A percentile compares a stretch with the other conserved stretches of the same genome.
phyloP scores from a whole-genome alignment of 2,888 invertebrate species.

The Pecten maximus region DNA sequence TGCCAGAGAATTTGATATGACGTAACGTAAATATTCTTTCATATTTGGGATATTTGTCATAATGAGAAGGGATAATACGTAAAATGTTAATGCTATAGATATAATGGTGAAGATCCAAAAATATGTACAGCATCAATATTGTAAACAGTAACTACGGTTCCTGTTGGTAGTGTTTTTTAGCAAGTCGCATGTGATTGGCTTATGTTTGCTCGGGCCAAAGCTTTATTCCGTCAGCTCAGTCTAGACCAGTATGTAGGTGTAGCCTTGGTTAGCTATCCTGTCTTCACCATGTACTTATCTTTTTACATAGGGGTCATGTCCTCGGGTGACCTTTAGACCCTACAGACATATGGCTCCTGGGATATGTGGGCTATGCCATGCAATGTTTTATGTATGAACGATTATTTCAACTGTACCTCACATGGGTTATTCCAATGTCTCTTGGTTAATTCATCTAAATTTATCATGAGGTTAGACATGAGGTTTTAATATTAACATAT shows the following conservation, averaged over 20 bases:
- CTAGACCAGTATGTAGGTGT: background rate
- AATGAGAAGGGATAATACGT: too few species aligned
- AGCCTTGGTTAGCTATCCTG: background rate
- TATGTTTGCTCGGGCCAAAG: background rate
- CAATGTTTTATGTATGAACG: background rate
- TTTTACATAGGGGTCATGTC: background rate
- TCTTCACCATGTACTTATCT: background rate
- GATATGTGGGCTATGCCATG: background rate
- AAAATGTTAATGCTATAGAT: too few species aligned
- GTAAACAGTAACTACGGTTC: background rate
- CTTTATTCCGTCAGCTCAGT: background rate
- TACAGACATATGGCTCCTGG: background rate
- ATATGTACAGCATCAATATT: background rate
- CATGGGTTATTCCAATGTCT: too few species aligned
- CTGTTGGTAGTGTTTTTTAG: background rate
- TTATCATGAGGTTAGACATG: too few species aligned
- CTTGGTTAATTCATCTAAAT: too few species aligned
- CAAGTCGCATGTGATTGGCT: background rate
- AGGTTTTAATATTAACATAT: too few species aligned
- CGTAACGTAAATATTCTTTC: too few species aligned
- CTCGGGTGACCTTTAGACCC: background rate
- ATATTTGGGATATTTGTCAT: too few species aligned
- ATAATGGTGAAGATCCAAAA: too few species aligned
- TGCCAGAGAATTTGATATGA: too few species aligned
- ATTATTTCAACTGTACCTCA: too few species aligned